phyloP scores from a whole-genome alignment of 2,888 invertebrate species.

The Nebria salina region DNA sequence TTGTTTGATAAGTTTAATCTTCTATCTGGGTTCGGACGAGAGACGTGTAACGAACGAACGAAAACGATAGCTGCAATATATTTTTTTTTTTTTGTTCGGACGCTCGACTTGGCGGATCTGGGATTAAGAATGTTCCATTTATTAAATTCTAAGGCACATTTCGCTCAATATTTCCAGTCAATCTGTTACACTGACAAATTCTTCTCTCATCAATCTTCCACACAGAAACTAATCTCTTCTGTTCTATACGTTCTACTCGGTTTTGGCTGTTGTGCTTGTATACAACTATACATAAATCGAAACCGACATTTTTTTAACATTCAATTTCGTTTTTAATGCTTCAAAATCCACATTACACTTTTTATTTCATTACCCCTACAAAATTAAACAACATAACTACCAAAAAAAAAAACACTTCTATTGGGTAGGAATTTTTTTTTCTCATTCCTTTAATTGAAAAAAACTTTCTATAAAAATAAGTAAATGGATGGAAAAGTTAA shows the following conservation, averaged over 20 bases:
- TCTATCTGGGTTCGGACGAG: not conserved
- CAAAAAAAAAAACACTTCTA: no score
- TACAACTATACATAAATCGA: slow-evolving; percentile 6
- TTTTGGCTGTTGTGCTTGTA: not conserved
- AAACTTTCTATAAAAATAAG: no score
- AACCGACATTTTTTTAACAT: slow-evolving; percentile 3
- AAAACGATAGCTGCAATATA: not conserved
- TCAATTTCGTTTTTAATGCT: not conserved
- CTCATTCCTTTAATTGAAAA: no score
- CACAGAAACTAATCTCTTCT: slow-evolving; percentile 8
- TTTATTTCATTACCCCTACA: no score
- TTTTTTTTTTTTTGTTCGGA: not conserved
- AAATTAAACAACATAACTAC: no score
- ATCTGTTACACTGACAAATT: slow-evolving; percentile 35
- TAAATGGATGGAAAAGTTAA: no score
- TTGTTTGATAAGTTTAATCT: slow-evolving; percentile 1
- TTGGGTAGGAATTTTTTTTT: no score
- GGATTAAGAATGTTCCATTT: slow-evolving; percentile 29
- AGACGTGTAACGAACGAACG: not conserved
- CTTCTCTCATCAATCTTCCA: slow-evolving; percentile 24
- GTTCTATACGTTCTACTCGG: not conserved
- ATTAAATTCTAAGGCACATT: slow-evolving; percentile 23
- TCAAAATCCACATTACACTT: no score
- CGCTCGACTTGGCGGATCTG: not conserved
- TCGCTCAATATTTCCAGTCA: slow-evolving; percentile 31